Evolutionary conservation across 1,140 invertebrate species (phyloP), one percentile per base, ranked within the genome.

Genomic region (Metaphire vulgaris): DNA sequence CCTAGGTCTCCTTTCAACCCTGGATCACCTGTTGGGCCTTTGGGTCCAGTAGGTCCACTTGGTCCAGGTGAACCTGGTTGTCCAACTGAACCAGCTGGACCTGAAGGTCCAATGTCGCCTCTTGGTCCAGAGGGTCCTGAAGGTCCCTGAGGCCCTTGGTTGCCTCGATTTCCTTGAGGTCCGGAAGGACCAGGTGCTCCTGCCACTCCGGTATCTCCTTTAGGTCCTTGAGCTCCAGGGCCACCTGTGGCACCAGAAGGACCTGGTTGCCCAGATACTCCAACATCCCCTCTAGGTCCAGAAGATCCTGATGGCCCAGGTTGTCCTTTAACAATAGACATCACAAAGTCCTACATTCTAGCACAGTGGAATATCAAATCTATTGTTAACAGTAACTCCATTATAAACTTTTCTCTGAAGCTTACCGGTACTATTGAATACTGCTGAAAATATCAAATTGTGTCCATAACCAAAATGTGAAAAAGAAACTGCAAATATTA

Each of bases 81-180:
- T 74, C 72, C 72, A 68, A 32, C n/a, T 26, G 65, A 16, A 75
- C 74, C 74, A 69, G 2, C 15, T 12, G 70, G 70, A 26, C 70
- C 70, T 34, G 2, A 21, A 1, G 32, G 28, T 14, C 74, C 74
- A 32, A 41, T n/a, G 69, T 33, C 28, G 16, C 74, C 74, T 14
- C 67, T 31, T 31, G 67, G 6, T 31, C 74, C 74, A 1, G 28
- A 15, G 21, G 29, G 30, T 69, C 74, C 74, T 69, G 74, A 16
- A 28, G 56, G 29, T 1, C 74, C 74, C 14, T n/a, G n/a, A 69
- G n/a, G n/a, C 67, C n/a, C n/a, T 69, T 2, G 67, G n/a, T 14
- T 14, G 26, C 67, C n/a, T 28, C 67, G 28, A 30, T 26, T 21
- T 30, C 66, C 64, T 75, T 75, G 41, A 16, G 34, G 31, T 16